Evolutionary conservation across 2,888 invertebrate genomes (phyloP).

Genomic region (Ophion slaviceki): DNA sequence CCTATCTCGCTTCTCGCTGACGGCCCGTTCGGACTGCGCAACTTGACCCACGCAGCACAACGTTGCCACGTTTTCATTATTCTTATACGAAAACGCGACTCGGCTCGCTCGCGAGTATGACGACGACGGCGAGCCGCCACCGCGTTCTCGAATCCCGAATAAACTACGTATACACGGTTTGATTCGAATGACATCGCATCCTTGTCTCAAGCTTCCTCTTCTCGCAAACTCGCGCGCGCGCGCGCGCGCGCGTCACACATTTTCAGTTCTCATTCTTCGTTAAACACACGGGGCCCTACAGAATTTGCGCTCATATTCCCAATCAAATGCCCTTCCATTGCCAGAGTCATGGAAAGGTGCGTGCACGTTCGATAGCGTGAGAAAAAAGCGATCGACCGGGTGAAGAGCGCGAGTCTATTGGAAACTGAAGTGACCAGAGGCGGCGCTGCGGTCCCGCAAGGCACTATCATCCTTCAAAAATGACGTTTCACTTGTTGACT

Average conservation of each 20-base stretch:
- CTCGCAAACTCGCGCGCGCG: background rate
- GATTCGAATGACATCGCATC: constrained; percentile 62
- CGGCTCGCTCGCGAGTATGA: background rate
- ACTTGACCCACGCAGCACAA: constrained; percentile 75
- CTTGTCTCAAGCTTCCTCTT: background rate
- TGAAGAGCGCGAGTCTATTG: background rate
- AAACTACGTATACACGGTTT: constrained; percentile 52
- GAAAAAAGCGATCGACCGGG: background rate
- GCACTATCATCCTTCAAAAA: background rate
- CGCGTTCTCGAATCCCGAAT: constrained; percentile 37
- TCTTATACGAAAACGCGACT: background rate
- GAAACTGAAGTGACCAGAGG: background rate
- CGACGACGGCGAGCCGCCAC: constrained; percentile 17
- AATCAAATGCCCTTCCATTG: too few relatives aligned
- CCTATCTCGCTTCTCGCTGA: constrained; percentile 20
- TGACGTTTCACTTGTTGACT: background rate
- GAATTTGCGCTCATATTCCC: too few relatives aligned
- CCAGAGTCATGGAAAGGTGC: too few relatives aligned
- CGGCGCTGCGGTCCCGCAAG: constrained; percentile 1
- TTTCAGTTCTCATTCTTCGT: background rate
- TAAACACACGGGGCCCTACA: background rate
- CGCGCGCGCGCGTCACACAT: background rate
- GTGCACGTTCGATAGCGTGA: too few relatives aligned
- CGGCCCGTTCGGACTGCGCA: constrained; percentile 77
- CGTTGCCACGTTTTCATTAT: constrained; percentile 72